Percentiles rank a stretch among this genome's conserved stretches.
Conservation (phyloP, 2,888 invertebrate genomes). For the Formica aserva region DNA sequence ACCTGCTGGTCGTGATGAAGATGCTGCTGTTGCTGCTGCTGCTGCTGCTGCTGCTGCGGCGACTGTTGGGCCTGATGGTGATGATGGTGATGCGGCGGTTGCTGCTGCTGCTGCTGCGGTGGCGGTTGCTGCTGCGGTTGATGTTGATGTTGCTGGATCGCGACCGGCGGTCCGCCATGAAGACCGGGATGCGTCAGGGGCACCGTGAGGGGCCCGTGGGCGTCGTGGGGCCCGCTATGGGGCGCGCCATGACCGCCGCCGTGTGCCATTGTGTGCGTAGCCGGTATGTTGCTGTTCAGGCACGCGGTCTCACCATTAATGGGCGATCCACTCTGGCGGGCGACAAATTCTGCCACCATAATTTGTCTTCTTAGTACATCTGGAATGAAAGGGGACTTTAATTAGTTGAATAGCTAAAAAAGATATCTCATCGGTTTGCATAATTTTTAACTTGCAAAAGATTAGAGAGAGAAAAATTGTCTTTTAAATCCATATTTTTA, state of each 20-base stretch:
- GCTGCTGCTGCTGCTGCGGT: constrained; percentile 74
- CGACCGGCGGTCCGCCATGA: constrained; percentile 75
- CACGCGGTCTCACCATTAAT: constrained; percentile 90
- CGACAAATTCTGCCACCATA: constrained; percentile 95
- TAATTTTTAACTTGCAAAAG: constrained; percentile 19
- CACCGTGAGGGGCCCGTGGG: constrained; percentile 81
- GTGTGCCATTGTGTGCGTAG: constrained; percentile 84
- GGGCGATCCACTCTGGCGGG: constrained; percentile 90
- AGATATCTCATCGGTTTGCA: constrained; percentile 5
- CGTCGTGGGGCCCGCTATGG: constrained; percentile 77
- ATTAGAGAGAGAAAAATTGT: background rate
- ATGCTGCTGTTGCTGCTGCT: constrained; percentile 78
- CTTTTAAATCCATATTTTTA: background rate
- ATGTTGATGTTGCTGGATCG: constrained; percentile 78
- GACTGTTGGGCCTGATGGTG: constrained; percentile 85
- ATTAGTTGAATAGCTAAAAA: background rate
- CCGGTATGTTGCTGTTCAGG: constrained; percentile 86
- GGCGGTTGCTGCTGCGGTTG: constrained; percentile 74
- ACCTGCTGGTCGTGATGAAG: constrained; percentile 83
- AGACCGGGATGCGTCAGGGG: constrained; percentile 81
- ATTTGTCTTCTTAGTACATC: constrained; percentile 87
- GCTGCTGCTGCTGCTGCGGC: constrained; percentile 73
- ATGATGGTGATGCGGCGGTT: constrained; percentile 70
- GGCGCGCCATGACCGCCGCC: constrained; percentile 80
- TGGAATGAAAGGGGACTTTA: constrained; percentile 71